A percentile compares a stretch with the other conserved stretches of the same genome.
phyloP scores from a whole-genome alignment of 2,888 invertebrate species.

The Psylliodes chrysocephalus region DNA sequence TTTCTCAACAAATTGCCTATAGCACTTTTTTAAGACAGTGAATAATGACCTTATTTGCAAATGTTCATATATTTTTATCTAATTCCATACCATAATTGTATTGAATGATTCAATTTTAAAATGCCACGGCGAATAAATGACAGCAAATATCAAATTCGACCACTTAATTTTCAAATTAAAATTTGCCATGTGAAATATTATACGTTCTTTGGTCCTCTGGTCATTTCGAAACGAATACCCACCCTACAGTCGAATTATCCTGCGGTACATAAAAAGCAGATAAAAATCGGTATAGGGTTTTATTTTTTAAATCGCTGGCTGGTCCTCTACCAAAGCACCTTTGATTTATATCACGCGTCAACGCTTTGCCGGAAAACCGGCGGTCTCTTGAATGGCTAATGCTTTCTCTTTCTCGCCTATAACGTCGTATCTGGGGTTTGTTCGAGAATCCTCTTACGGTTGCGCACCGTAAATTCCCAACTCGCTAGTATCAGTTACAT shows the following conservation, averaged over 20 bases:
- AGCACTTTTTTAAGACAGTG: too few relatives aligned
- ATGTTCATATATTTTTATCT: too few relatives aligned
- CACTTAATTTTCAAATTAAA: too few relatives aligned
- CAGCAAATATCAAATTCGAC: too few relatives aligned
- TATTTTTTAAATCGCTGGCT: constrained; percentile 40
- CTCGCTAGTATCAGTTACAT: constrained; percentile 13
- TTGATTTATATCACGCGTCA: constrained; percentile 47
- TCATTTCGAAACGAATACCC: not conserved
- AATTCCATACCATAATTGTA: too few relatives aligned
- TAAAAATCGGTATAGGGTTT: constrained; percentile 35
- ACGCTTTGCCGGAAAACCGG: constrained; percentile 41
- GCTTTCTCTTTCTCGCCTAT: constrained; percentile 22
- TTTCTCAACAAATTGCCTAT: too few relatives aligned
- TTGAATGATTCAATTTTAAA: too few relatives aligned
- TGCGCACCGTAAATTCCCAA: constrained; percentile 20
- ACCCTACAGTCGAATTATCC: constrained; percentile 6
- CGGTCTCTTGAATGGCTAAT: constrained; percentile 31
- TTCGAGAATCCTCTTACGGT: constrained; percentile 19
- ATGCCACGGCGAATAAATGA: too few relatives aligned
- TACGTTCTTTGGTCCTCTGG: too few relatives aligned
- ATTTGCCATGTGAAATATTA: too few relatives aligned
- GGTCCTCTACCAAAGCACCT: constrained; percentile 41
- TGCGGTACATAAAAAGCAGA: constrained; percentile 35
- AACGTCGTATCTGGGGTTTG: constrained; percentile 1
- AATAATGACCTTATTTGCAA: too few relatives aligned